phyloP scores from a whole-genome alignment of 2,797 vertebrate species.

The Sardinella longiceps region DNA sequence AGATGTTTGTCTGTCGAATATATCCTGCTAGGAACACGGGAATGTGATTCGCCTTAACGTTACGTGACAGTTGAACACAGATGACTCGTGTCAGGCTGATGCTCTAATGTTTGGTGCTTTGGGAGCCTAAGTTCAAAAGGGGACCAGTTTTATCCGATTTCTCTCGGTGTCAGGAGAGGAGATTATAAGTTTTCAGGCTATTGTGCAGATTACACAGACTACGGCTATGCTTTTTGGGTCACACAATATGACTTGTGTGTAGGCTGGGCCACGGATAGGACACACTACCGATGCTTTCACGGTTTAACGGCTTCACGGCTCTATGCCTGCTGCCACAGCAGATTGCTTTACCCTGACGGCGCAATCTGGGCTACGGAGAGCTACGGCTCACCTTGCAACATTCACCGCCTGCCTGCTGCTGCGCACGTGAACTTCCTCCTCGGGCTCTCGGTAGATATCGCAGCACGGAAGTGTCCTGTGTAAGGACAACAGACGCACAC shows the following conservation, averaged over 20 bases:
- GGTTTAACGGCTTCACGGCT: too few species aligned
- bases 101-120: background rate
- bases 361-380: background rate
- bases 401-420: background rate
- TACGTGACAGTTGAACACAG: background rate
- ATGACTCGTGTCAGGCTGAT: background rate
- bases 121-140: background rate
- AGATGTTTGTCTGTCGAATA: background rate
- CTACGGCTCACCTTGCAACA: slow-evolving; percentile 4
- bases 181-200: slow-evolving; percentile 1
- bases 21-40: background rate
- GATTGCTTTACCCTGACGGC: slow-evolving; percentile 4
- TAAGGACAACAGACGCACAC: background rate
- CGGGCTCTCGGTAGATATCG: background rate
- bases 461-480: too few species aligned
- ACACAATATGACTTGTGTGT: background rate
- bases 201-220: slow-evolving; percentile 21
- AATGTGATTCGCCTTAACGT: background rate
- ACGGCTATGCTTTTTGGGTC: background rate
- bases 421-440: background rate
- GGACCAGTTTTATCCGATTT: background rate
- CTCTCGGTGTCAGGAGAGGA: background rate
- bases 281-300: too few species aligned
- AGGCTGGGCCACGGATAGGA: background rate
- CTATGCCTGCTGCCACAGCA: slow-evolving; percentile 4